phyloP scores from a whole-genome alignment of 2,113 vertebrate species.

The Rhynchomys soricoides region DNA sequence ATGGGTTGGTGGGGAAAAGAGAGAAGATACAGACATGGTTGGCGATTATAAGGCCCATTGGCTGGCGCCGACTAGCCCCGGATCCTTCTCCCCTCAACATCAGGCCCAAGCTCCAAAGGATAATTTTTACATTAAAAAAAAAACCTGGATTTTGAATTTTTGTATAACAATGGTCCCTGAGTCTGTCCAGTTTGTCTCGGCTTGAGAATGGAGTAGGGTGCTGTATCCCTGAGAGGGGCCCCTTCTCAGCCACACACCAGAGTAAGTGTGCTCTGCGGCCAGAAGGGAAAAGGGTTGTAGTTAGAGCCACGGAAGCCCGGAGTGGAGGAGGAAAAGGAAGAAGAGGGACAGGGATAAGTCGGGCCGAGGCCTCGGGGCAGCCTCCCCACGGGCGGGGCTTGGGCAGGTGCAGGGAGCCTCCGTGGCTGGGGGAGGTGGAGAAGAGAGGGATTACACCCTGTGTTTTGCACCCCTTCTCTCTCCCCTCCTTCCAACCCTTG shows the following conservation, averaged over 20 bases:
- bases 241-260: slow-evolving; percentile 26
- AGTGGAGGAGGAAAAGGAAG: slow-evolving; percentile 37
- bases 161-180: slow-evolving; percentile 71
- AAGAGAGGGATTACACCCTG: slow-evolving; percentile 67
- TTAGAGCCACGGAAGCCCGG: slow-evolving; percentile 38
- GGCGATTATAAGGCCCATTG: slow-evolving; percentile 50
- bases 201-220: background rate
- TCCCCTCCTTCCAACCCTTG: background rate
- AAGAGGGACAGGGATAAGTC: slow-evolving; percentile 43
- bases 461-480: background rate
- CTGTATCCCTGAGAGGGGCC: slow-evolving; percentile 20
- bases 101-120: slow-evolving; percentile 45
- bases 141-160: slow-evolving; percentile 52
- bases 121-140: slow-evolving; percentile 53
- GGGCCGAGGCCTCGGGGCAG: slow-evolving; percentile 57
- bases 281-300: background rate
- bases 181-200: slow-evolving; percentile 30
- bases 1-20: slow-evolving; percentile 43
- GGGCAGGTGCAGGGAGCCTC: slow-evolving; percentile 73
- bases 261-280: background rate
- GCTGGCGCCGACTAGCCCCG: background rate
- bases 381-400: slow-evolving; percentile 69
- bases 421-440: slow-evolving; percentile 66
- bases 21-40: slow-evolving; percentile 75
- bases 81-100: background rate